phyloP scores from a whole-genome alignment of 2,888 invertebrate genomes.

The Frankliniella intonsa region DNA sequence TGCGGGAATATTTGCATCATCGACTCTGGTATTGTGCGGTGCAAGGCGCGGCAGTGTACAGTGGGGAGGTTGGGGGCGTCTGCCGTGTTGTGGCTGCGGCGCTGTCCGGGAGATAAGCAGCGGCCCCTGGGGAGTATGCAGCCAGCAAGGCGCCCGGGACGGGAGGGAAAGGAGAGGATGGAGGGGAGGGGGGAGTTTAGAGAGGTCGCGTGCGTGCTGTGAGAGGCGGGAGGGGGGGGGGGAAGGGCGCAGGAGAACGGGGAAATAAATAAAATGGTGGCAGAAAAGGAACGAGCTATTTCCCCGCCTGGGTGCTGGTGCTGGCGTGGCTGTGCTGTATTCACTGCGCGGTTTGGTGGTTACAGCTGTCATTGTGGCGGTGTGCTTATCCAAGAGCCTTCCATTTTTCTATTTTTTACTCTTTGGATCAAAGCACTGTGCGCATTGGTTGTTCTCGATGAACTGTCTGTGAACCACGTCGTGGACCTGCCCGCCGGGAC shows the following conservation, averaged over 20 bases:
- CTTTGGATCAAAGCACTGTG: too few species aligned
- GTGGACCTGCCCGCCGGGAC: background rate
- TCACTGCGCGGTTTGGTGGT: too few species aligned
- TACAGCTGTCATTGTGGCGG: too few species aligned
- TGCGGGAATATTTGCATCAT: constrained; percentile 7
- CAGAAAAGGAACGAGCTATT: too few species aligned
- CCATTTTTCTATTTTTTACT: too few species aligned
- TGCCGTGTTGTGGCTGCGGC: background rate
- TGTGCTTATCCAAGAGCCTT: too few species aligned
- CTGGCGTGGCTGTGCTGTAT: too few species aligned
- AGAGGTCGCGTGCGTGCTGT: too few species aligned
- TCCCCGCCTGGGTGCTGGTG: too few species aligned
- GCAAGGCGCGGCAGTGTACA: background rate
- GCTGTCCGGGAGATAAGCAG: background rate
- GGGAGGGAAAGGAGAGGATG: background rate
- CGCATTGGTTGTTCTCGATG: background rate
- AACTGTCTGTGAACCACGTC: background rate
- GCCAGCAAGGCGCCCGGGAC: background rate
- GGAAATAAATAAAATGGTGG: too few species aligned
- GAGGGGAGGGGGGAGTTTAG: background rate
- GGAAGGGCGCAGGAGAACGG: background rate
- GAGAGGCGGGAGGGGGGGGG: background rate
- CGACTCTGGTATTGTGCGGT: constrained; percentile 7
- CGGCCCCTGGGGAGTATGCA: background rate
- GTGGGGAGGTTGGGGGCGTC: background rate